Percentiles rank a stretch among this genome's conserved stretches.
phyloP scores from a whole-genome alignment of 2,113 vertebrate genomes.

The Stegastes partitus region DNA sequence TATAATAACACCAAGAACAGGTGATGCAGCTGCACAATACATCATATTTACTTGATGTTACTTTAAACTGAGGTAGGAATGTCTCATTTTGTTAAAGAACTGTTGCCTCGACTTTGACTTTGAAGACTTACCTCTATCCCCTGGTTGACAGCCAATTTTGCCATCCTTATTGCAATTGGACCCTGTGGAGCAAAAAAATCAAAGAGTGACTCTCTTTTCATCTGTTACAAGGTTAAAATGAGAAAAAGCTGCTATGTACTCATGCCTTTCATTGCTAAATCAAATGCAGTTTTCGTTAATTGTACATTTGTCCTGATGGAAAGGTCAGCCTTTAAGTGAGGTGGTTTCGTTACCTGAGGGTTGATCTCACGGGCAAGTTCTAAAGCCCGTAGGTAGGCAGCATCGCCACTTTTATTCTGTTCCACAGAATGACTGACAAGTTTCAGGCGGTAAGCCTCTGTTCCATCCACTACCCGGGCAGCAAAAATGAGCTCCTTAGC shows the following conservation, averaged over 20 bases:
- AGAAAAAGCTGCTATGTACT: background rate
- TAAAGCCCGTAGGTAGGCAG: constrained; percentile 93
- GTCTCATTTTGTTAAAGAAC: no score
- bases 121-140: constrained; percentile 92
- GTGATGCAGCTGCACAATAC: no score
- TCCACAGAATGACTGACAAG: constrained; percentile 93
- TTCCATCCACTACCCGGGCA: constrained; percentile 90
- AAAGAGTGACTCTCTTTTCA: background rate
- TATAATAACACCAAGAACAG: no score
- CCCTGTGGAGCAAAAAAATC: constrained; percentile 84
- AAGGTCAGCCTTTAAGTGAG: background rate
- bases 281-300: background rate
- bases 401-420: constrained; percentile 93
- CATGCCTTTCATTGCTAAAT: background rate
- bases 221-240: background rate
- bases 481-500: constrained; percentile 98
- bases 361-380: constrained; percentile 93
- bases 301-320: background rate
- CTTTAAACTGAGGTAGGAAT: no score
- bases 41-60: no score
- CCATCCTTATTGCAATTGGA: constrained; percentile 96
- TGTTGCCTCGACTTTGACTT: no score
- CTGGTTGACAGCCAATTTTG: constrained; percentile 96
- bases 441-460: constrained; percentile 90
- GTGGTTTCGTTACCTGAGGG: constrained; percentile 88